Percentiles rank a stretch among this genome's conserved stretches.
These are phyloP conservation scores for Copsychus sechellarum DNA, from an alignment of 2,113 vertebrate species.

Conservation along the genomic window DNA sequence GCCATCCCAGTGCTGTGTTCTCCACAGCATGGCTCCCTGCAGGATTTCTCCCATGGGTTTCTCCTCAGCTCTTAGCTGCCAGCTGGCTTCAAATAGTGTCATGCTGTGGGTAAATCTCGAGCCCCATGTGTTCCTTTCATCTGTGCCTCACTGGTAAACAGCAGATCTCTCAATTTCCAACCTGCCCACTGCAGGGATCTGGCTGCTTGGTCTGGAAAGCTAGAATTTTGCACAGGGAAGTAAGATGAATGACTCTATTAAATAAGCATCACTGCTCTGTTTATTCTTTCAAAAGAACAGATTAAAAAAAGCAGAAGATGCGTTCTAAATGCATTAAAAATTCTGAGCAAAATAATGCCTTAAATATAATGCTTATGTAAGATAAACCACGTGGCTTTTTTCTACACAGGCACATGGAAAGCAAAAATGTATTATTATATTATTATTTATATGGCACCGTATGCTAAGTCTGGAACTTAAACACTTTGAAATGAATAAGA, in stretches of 20 bases:
- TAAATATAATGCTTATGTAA: constrained; percentile 33
- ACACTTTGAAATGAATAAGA: constrained; percentile 67
- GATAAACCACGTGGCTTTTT: constrained; percentile 47
- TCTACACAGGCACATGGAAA: constrained; percentile 26
- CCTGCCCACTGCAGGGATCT: constrained; percentile 20
- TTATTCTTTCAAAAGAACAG: constrained; percentile 57
- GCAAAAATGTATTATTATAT: constrained; percentile 59
- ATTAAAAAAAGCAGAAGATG: constrained; percentile 39
- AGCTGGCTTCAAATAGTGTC: neutral
- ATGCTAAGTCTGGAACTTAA: constrained; percentile 66
- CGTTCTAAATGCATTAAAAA: constrained; percentile 56
- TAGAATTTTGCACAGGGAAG: constrained; percentile 40
- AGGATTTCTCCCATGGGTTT: neutral
- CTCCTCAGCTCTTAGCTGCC: neutral
- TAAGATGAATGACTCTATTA: constrained; percentile 62
- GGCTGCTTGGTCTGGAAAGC: constrained; percentile 32
- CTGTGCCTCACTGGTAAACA: constrained; percentile 27
- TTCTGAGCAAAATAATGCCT: constrained; percentile 47
- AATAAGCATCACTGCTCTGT: constrained; percentile 54
- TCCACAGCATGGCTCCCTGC: neutral
- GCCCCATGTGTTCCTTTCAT: constrained; percentile 25
- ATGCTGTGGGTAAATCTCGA: neutral
- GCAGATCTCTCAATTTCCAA: constrained; percentile 11
- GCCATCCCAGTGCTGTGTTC: neutral
- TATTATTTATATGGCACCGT: constrained; percentile 69